These are phyloP conservation scores for Leptopilina boulardi DNA, from an alignment of 1,140 invertebrate species.

Conservation along the genomic window DNA sequence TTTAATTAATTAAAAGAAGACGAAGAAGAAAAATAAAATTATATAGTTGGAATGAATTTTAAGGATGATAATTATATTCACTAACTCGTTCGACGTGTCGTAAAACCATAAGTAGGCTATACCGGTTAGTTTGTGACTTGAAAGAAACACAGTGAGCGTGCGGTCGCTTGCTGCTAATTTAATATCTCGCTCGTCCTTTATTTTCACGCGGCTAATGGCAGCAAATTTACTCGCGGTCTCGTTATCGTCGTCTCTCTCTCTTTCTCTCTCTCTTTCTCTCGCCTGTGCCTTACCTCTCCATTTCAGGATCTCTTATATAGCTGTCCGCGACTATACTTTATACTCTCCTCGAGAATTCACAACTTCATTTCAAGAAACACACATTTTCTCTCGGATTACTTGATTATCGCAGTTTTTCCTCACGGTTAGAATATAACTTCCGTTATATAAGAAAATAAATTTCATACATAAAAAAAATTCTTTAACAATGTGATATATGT, in stretches of 20 bases:
- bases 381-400: conserved; percentile 30
- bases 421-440: background rate
- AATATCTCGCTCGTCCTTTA: conserved; percentile 69
- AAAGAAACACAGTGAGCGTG: conserved; percentile 52
- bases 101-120: conserved; percentile 30
- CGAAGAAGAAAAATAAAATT: background rate
- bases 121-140: background rate
- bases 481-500: too few relatives aligned
- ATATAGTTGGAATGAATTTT: background rate
- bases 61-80: conserved; percentile 29
- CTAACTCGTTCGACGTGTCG: conserved; percentile 8
- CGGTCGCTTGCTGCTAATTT: conserved; percentile 61
- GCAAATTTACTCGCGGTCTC: conserved; percentile 72
- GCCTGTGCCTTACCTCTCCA: conserved; percentile 33
- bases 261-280: conserved; percentile 41
- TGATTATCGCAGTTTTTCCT: conserved; percentile 35
- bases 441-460: too few relatives aligned
- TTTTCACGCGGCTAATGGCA: conserved; percentile 72
- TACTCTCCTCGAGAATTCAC: conserved; percentile 32
- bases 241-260: conserved; percentile 62
- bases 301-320: background rate
- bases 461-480: too few relatives aligned
- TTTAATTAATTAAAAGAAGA: background rate
- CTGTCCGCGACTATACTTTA: conserved; percentile 2
- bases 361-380: conserved; percentile 41